phyloP scores from a whole-genome alignment of 2,113 vertebrate genomes.

The Etia nguti region DNA sequence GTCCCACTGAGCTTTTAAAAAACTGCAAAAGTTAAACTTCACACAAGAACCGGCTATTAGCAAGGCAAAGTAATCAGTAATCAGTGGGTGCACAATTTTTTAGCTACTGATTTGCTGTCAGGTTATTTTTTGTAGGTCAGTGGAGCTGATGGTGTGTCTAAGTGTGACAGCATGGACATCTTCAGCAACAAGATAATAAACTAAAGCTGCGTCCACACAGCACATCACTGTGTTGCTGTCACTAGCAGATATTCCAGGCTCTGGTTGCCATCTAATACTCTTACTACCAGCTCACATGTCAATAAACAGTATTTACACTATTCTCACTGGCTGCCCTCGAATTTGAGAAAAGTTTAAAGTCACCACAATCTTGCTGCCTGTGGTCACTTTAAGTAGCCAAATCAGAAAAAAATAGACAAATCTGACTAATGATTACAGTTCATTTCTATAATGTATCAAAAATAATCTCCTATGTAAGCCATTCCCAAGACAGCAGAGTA shows the following conservation, averaged over 20 bases:
- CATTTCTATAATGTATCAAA: no score
- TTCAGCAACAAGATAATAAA: background rate
- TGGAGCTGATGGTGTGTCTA: background rate
- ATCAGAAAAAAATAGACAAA: background rate
- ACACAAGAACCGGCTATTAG: background rate
- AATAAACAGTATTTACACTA: background rate
- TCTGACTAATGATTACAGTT: background rate
- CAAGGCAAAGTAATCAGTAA: background rate
- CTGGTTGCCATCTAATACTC: background rate
- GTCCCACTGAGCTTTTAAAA: background rate
- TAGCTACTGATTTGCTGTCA: background rate
- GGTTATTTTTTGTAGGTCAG: background rate
- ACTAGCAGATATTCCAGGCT: background rate
- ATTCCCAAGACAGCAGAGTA: background rate
- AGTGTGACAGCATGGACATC: background rate
- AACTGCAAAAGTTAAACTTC: background rate
- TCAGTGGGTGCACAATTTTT: background rate
- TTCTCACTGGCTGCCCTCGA: background rate
- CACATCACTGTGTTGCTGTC: background rate
- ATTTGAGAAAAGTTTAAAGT: background rate
- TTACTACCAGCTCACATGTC: background rate
- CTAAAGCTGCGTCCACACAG: background rate
- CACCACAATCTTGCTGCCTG: background rate
- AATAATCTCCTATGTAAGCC: no score
- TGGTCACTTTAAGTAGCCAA: fast-evolving